Evolutionary conservation across 2,113 vertebrate species (phyloP).

Genomic region (Sarotherodon lohbergeri): DNA sequence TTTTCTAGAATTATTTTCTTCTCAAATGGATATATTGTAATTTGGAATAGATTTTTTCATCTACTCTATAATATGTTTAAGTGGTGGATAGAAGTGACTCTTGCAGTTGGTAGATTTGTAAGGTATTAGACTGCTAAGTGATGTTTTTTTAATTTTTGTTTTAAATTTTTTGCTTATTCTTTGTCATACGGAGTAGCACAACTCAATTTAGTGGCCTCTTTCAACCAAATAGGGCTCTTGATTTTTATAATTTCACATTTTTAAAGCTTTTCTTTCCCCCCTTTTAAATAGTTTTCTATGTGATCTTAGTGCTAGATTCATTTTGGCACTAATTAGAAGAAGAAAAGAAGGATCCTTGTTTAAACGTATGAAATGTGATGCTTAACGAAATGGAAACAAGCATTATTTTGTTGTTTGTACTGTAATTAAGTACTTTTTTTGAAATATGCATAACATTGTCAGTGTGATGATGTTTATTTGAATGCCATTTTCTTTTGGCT

Average conservation of each 20-base stretch:
- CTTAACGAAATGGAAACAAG: slow-evolving; percentile 23
- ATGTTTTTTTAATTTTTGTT: slow-evolving; percentile 2
- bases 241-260: slow-evolving; percentile 23
- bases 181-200: slow-evolving; percentile 55
- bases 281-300: slow-evolving; percentile 12
- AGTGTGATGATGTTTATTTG: slow-evolving; percentile 59
- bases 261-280: neutral
- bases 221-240: slow-evolving; percentile 64
- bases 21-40: slow-evolving; percentile 16
- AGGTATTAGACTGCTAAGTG: slow-evolving; percentile 25
- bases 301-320: slow-evolving; percentile 39
- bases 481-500: slow-evolving; percentile 42
- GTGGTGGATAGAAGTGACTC: slow-evolving; percentile 50
- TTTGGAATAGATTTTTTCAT: slow-evolving; percentile 42
- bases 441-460: slow-evolving; percentile 59
- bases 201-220: slow-evolving; percentile 63
- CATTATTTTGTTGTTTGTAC: slow-evolving; percentile 41
- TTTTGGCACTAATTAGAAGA: slow-evolving; percentile 7
- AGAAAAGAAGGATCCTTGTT: slow-evolving; percentile 40
- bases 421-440: slow-evolving; percentile 51
- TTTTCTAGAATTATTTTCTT: slow-evolving; percentile 2
- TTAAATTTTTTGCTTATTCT: neutral
- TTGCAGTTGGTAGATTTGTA: slow-evolving; percentile 47
- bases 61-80: slow-evolving; percentile 30
- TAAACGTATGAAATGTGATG: slow-evolving; percentile 20